Percentiles rank a stretch among this genome's conserved stretches.
These are phyloP conservation scores for Mormyrops boulengeri DNA, from an alignment of 2,797 vertebrate genomes.

Conservation along the genomic window DNA sequence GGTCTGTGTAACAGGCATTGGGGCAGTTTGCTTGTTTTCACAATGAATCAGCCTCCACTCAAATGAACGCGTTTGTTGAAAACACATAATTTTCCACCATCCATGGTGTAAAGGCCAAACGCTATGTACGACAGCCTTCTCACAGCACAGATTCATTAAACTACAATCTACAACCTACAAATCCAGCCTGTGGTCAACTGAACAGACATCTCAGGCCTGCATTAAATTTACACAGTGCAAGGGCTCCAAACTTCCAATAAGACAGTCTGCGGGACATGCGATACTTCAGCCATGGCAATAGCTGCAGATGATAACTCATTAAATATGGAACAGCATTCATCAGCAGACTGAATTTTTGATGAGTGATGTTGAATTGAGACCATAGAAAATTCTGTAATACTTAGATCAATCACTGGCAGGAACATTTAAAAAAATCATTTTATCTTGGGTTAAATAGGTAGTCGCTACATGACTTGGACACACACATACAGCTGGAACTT, in stretches of 20 bases:
- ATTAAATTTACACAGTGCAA: not conserved
- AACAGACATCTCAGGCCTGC: not conserved
- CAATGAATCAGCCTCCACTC: not conserved
- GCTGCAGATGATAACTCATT: not conserved
- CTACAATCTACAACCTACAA: not conserved
- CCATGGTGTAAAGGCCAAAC: not conserved
- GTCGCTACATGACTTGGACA: not conserved
- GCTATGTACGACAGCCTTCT: not conserved
- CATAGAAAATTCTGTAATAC: not conserved
- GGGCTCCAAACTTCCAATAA: not conserved
- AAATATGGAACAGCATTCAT: not conserved
- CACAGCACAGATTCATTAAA: not conserved
- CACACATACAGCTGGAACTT: not conserved
- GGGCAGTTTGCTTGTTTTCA: not conserved
- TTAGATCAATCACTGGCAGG: not conserved
- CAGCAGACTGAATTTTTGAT: slow-evolving; percentile 4
- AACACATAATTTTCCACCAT: not conserved
- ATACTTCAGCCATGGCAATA: not conserved
- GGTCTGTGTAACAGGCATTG: not conserved
- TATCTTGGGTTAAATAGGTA: not conserved
- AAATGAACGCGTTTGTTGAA: not conserved
- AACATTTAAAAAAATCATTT: not conserved
- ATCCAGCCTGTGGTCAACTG: not conserved
- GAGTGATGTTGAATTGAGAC: slow-evolving; percentile 4
- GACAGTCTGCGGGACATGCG: not conserved